Evolutionary conservation across 2,113 vertebrate species (phyloP), one percentile per base, ranked within the genome.

Genomic region (Hippocampus zosterae): DNA sequence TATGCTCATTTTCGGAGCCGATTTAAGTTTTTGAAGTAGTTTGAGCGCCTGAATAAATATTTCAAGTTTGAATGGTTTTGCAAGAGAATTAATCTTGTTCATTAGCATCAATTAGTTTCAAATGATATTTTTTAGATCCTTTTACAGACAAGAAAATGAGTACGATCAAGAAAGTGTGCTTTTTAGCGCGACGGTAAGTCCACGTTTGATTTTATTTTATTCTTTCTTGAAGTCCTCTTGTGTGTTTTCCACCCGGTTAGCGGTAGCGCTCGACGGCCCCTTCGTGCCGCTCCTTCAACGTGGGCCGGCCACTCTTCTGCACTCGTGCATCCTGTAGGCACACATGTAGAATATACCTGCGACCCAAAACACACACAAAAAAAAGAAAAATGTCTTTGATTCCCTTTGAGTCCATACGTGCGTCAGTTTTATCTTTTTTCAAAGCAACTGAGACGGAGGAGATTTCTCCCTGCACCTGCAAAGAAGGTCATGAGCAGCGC

Each of bases 261-360:
- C 50, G 19, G 8, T 56, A 5, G n/a, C 18, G 16, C 3, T 25
- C 5, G 67, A 44, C 2, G 8, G 16, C 40, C 11, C 23, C n/a
- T 65, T 42, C 11, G 13, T 5, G 56, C 13, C 25, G 27, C 23
- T 25, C 57, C 12, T 70, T 93, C 90, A 95, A 84, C 91, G 92
- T 40, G 93, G 81, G 46, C 92, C 89, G 12, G 94, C 88, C 66
- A 92, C 83, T 86, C 93, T 91, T 71, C 92, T 91, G 79, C 94
- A 93, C 84, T 95, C 93, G 2, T 94, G 93, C 93, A 95, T 94
- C 79, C 93, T 93, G 84, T 94, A 95, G 76, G 95, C 95, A 63
- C 95, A 96, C 93, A 96, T 93, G 92, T 95, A 96, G 89, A 96
- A 95, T 76, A 95, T 94, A 60, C 95, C 95, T 95, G 89, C 69